A percentile compares a stretch with the other conserved stretches of the same genome.
Evolutionary conservation across 2,113 vertebrate species (phyloP).

Genomic region (Sterrhoptilus dennistouni): DNA sequence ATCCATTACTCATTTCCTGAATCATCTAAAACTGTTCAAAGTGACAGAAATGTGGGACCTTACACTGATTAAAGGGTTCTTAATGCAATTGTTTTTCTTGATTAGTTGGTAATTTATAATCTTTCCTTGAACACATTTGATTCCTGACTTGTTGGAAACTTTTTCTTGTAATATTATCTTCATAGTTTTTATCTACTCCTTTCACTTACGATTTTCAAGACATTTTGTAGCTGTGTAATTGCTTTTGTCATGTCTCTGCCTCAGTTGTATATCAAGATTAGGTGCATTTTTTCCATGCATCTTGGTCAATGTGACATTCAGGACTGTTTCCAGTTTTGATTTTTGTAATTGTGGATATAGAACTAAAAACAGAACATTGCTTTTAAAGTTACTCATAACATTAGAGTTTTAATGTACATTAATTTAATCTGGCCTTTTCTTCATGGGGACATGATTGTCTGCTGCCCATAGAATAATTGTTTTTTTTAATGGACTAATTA

Average conservation of each 20-base stretch:
- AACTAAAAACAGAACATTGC: neutral
- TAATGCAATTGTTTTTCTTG: neutral
- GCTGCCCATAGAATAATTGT: neutral
- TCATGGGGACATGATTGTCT: neutral
- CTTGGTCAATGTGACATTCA: neutral
- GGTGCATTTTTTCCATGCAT: neutral
- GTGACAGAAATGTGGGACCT: neutral
- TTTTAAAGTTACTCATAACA: neutral
- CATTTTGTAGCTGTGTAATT: neutral
- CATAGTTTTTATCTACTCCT: neutral
- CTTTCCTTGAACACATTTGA: neutral
- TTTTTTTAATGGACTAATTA: neutral
- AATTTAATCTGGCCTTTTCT: neutral
- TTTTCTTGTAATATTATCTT: neutral
- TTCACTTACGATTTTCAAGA: neutral
- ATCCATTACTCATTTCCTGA: neutral
- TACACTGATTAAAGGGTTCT: neutral
- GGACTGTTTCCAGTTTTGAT: neutral
- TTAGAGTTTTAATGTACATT: neutral
- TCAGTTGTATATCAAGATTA: neutral
- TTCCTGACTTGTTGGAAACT: neutral
- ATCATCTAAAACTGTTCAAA: neutral
- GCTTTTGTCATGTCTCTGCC: neutral
- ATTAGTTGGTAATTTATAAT: neutral
- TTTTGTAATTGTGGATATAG: neutral